A percentile compares a stretch with the other conserved stretches of the same genome.
Evolutionary conservation across 2,888 invertebrate genomes (phyloP).

Genomic region (Macroteleia sp.): DNA sequence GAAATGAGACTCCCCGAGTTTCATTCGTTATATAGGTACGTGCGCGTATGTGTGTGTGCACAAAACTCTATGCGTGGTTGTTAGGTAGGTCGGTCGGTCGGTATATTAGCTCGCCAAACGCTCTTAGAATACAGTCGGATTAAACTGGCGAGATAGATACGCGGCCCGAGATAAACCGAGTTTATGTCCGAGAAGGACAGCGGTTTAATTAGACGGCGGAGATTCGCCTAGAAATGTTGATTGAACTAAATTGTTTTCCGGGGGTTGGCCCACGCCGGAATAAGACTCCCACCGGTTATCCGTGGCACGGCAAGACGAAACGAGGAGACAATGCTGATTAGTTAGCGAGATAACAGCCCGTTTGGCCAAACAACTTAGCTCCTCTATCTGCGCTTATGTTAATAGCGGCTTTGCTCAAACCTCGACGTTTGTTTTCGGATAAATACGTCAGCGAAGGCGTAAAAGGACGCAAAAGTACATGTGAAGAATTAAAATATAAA

Average conservation of each 20-base stretch:
- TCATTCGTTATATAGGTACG: slow-evolving; percentile 64
- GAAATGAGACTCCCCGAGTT: slow-evolving; percentile 82
- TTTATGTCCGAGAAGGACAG: slow-evolving; percentile 78
- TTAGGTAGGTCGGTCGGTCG: slow-evolving; percentile 27
- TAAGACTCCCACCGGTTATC: slow-evolving; percentile 66
- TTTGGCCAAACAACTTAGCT: slow-evolving; percentile 33
- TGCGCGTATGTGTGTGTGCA: slow-evolving; percentile 20
- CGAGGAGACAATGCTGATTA: slow-evolving; percentile 81
- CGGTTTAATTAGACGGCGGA: slow-evolving; percentile 83
- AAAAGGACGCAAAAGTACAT: slow-evolving; percentile 2
- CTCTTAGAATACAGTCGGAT: slow-evolving; percentile 77
- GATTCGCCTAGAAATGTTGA: slow-evolving; percentile 83
- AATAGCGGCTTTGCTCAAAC: slow-evolving; percentile 27
- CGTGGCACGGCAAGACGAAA: slow-evolving; percentile 61
- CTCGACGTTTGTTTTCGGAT: slow-evolving; percentile 39
- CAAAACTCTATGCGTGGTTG: not conserved
- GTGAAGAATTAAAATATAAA: too few species aligned
- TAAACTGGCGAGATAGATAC: slow-evolving; percentile 76
- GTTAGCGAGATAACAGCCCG: slow-evolving; percentile 71
- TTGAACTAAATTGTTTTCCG: slow-evolving; percentile 84
- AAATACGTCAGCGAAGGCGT: slow-evolving; percentile 8
- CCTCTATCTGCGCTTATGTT: slow-evolving; percentile 33
- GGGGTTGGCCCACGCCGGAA: slow-evolving; percentile 64
- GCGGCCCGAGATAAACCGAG: slow-evolving; percentile 79
- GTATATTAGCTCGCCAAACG: slow-evolving; percentile 64